A percentile compares a stretch with the other conserved stretches of the same genome.
Conservation (phyloP, 2,888 invertebrate species). For the Megaustenia siamemsis region DNA sequence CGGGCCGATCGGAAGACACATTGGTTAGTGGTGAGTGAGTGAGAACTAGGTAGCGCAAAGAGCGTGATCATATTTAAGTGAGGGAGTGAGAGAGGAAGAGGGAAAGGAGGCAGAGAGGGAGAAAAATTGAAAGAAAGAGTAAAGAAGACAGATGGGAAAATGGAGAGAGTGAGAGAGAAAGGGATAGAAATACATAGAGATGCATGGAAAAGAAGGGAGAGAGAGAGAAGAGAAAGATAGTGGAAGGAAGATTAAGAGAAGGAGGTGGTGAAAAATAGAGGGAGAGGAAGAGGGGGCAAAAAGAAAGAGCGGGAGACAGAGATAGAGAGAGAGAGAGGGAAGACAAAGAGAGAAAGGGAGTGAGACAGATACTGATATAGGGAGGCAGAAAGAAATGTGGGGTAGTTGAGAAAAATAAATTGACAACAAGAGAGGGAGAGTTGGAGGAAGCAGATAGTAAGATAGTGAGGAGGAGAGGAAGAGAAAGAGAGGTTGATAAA, state of each 20-base stretch:
- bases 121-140: background rate
- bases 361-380: too few relatives aligned
- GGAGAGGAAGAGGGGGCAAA: too few relatives aligned
- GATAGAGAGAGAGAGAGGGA: background rate
- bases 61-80: background rate
- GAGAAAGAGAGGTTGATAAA: background rate
- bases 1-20: too few relatives aligned
- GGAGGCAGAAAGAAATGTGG: slow-evolving; percentile 5
- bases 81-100: background rate
- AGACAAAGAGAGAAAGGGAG: too few relatives aligned
- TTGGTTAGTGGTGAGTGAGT: too few relatives aligned
- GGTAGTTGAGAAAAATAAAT: too few relatives aligned
- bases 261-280: background rate
- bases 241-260: background rate
- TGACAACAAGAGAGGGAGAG: background rate
- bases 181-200: slow-evolving; percentile 21
- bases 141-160: background rate
- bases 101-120: background rate
- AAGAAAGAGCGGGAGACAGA: too few relatives aligned
- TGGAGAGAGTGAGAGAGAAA: background rate
- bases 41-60: too few relatives aligned
- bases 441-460: background rate
- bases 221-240: slow-evolving; percentile 22
- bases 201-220: slow-evolving; percentile 11
- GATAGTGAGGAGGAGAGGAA: background rate